Base-by-base conservation (phyloP, 1,140 invertebrate species). In the Philopotamus ludificatus region DNA sequence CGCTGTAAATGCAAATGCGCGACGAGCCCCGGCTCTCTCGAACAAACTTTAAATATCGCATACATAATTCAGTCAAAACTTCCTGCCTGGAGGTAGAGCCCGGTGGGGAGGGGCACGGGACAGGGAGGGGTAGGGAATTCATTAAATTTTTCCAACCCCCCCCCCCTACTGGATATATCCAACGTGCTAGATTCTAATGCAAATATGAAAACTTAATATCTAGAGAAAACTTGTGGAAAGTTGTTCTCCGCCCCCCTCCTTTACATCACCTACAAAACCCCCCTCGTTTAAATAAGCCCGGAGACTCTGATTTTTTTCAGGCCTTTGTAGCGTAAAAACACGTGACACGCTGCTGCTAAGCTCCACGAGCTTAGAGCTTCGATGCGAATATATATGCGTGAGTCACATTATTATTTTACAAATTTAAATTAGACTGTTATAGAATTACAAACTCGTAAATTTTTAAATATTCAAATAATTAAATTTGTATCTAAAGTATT, bases 21-120 rank as follows among this genome's bases (percentile, higher is more conserved):
- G 41, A 15, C 12, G 22, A 21, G 55, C 57, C 47, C 44, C n/a
- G n/a, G n/a, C 44, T 54, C 26, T 8, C 15, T 10, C 23, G 47
- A 60, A 60, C 57, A 60, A 60, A 60, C 57, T 60, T 60, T 60
- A 60, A 60, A 60, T 60, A 60, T 60, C 57, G 57, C 57, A 60
- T 60, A 60, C 57, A 60, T 60, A 60, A 60, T 60, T 60, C 57
- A 60, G 21, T 47, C 12, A 9, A 44, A 60, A 60, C 28, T 60
- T 60, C 51, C 26, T 26, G n/a, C 34, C 41, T 34, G 28, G 12
- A n/a, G n/a, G n/a, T n/a, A n/a, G n/a, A n/a, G n/a, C n/a, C n/a
- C n/a, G n/a, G n/a, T n/a, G n/a, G n/a, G n/a, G n/a, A n/a, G n/a
- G n/a, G n/a, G n/a, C n/a, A n/a, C n/a, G n/a, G n/a, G n/a, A n/a